These are phyloP conservation scores for Zootoca vivipara DNA, from an alignment of 2,113 vertebrate species.

Conservation along the genomic window DNA sequence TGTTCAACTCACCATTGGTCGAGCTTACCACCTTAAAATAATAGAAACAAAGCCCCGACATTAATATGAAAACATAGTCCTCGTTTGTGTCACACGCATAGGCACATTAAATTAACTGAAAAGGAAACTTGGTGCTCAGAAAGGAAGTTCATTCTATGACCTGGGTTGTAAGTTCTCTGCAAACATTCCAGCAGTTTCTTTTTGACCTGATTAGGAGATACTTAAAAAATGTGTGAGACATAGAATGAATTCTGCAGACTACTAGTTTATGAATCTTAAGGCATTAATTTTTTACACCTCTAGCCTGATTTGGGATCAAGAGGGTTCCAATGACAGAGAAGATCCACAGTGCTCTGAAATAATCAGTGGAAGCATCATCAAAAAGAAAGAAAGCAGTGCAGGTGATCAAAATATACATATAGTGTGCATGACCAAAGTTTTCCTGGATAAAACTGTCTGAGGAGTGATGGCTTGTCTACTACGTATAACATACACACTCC, in stretches of 20 bases:
- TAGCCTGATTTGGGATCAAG: no score
- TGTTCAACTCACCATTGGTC: conserved; percentile 97
- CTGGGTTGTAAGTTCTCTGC: background rate
- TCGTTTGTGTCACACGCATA: background rate
- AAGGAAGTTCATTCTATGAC: background rate
- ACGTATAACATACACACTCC: background rate
- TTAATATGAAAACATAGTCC: background rate
- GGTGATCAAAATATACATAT: background rate
- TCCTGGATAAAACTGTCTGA: background rate
- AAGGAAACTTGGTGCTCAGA: background rate
- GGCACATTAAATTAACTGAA: background rate
- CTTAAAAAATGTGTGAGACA: background rate
- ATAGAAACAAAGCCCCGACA: conserved; percentile 16
- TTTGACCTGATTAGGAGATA: background rate
- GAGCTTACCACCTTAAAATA: conserved; percentile 94
- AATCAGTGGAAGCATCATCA: background rate
- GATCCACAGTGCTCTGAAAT: background rate
- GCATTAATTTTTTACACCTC: background rate
- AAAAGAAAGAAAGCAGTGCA: background rate
- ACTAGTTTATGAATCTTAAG: background rate
- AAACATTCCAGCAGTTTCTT: background rate
- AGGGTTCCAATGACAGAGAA: background rate
- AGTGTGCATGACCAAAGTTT: background rate
- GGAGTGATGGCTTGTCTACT: background rate
- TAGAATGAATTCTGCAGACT: background rate